Evolutionary conservation across 2,797 vertebrate species (phyloP).

Genomic region (Gila robusta): DNA sequence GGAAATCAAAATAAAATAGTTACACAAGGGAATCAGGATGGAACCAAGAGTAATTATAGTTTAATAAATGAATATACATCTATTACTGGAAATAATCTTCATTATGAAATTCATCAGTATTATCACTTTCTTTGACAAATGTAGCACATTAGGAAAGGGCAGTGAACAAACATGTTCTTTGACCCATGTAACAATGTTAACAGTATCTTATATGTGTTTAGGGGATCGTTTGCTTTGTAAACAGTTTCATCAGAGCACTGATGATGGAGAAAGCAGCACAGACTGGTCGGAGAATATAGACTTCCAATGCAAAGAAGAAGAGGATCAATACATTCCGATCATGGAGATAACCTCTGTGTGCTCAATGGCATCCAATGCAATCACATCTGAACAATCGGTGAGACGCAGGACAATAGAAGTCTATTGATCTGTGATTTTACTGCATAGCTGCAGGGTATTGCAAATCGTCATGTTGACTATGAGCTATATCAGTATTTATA

Average conservation of each 20-base stretch:
- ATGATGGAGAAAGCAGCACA: constrained; percentile 51
- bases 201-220: constrained; percentile 39
- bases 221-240: constrained; percentile 48
- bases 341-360: constrained; percentile 80
- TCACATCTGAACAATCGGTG: constrained; percentile 65
- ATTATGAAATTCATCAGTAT: neutral
- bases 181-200: neutral
- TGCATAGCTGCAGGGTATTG: neutral
- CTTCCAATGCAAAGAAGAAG: constrained; percentile 76
- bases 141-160: neutral
- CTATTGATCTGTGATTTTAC: constrained; percentile 15
- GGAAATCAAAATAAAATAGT: neutral
- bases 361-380: constrained; percentile 72
- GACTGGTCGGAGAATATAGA: constrained; percentile 57
- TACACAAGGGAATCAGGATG: neutral
- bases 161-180: neutral
- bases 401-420: constrained; percentile 23
- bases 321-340: constrained; percentile 75
- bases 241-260: constrained; percentile 61
- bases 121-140: neutral
- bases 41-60: neutral
- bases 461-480: neutral
- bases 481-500: neutral
- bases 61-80: neutral
- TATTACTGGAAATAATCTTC: neutral